Base-by-base conservation (phyloP, 2,888 invertebrate genomes). In the Glaucopsyche alexis region DNA sequence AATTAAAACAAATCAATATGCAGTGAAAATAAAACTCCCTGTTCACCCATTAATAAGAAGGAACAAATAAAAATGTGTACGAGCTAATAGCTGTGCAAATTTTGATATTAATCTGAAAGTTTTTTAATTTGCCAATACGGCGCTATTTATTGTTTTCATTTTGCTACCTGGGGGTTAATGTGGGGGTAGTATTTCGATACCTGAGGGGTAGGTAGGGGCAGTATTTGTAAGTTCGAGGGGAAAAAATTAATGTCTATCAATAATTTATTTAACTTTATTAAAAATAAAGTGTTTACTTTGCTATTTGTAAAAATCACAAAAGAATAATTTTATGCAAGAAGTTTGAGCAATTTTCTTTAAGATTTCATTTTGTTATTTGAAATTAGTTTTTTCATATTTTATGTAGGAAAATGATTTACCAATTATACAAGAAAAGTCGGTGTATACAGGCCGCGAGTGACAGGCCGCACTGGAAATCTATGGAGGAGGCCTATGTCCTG, bases 121-220 rank as follows among this genome's bases (percentile, higher is more conserved):
- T 90, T 90, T 88, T 89, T 88, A 89, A 89, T 89, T 84, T 87
- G 72, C 74, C 47, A n/a, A 45, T 49, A 69, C 47, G 19, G 49
- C 42, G 40, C 29, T 72, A 91, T 91, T 91, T 91, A 91, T 91
- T 82, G 90, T 88, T 90, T 91, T 90, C 89, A 91, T 91, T 89
- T 85, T 82, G 76, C 79, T 38, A 60, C 60, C 60, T 60, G 19
- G 60, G 29, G 29, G 60, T 19, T 60, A 29, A 29, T 13, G 47
- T 47, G 47, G 9, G 47, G 47, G 47, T 47, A 13, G 47, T 13
- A 47, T 13, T 7, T 2, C 47, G 29, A 29, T 29, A 55, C 55
- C 55, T 19, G 55, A 16, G 55, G 9, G 55, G 16, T 1, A 29
- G 29, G 29, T 29, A 29, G 29, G 9, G 52, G 16, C 8, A n/a